Percentiles rank a stretch among this genome's conserved stretches.
These are phyloP conservation scores for Myrmophylax atrothorax DNA, from an alignment of 2,113 vertebrate species.

Conservation along the genomic window DNA sequence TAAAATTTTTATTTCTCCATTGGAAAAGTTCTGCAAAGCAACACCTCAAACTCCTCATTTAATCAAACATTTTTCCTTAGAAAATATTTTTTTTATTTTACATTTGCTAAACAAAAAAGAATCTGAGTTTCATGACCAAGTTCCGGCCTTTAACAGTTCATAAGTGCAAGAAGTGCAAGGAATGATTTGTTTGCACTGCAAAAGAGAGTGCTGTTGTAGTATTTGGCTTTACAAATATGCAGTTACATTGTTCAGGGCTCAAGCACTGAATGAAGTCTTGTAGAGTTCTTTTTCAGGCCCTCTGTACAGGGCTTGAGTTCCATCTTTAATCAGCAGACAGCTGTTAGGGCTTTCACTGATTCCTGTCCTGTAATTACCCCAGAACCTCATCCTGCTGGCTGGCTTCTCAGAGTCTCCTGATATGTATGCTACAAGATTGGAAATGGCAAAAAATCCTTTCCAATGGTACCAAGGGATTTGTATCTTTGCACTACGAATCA, in stretches of 20 bases:
- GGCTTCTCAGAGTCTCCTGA: background rate
- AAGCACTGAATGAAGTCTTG: background rate
- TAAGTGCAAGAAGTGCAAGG: background rate
- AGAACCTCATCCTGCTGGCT: background rate
- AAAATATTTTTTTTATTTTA: background rate
- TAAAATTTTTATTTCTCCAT: background rate
- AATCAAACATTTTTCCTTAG: background rate
- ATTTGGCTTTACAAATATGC: background rate
- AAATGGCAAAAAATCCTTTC: constrained; percentile 2
- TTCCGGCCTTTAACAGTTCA: background rate
- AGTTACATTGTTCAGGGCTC: background rate
- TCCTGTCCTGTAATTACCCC: constrained; percentile 18
- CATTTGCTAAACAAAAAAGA: background rate
- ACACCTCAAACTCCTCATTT: background rate
- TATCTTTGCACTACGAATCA: background rate
- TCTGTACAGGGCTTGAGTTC: background rate
- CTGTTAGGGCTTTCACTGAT: constrained; percentile 2
- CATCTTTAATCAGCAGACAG: background rate
- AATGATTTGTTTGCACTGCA: background rate
- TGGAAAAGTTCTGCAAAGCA: background rate
- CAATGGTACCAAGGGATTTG: background rate
- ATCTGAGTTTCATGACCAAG: background rate
- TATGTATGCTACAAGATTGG: background rate
- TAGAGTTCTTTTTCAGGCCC: background rate
- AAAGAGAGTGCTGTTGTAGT: background rate